phyloP scores from a whole-genome alignment of 1,140 invertebrate genomes.

The Thaumatotibia leucotreta region DNA sequence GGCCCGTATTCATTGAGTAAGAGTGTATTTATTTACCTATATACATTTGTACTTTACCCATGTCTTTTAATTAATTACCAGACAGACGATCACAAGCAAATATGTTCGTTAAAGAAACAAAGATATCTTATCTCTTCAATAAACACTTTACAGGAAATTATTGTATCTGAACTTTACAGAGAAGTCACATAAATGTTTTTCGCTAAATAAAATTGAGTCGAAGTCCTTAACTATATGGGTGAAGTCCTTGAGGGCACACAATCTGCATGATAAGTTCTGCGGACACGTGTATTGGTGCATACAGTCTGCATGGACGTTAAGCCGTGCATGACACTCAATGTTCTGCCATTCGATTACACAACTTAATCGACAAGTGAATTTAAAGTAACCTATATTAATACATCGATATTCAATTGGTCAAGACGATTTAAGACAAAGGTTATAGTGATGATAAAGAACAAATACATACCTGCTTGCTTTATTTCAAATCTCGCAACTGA shows the following conservation, averaged over 20 bases:
- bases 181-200: not conserved
- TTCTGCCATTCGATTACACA: not conserved
- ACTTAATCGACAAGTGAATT: not conserved
- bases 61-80: too few species aligned
- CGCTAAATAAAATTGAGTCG: not conserved
- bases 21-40: too few species aligned
- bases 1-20: too few species aligned
- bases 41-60: too few species aligned
- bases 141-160: not conserved
- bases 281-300: not conserved
- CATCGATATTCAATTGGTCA: too few species aligned
- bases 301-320: slow-evolving; percentile 2
- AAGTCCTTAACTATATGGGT: not conserved
- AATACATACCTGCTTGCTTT: too few species aligned
- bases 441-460: too few species aligned
- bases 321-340: not conserved
- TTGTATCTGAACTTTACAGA: not conserved
- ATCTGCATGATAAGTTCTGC: not conserved
- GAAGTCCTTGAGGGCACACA: not conserved
- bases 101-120: not conserved
- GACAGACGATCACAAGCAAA: too few species aligned
- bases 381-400: too few species aligned
- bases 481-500: too few species aligned
- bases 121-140: not conserved
- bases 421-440: too few species aligned